Base-by-base conservation (phyloP, 2,113 vertebrate genomes). In the Gavialis gangeticus region DNA sequence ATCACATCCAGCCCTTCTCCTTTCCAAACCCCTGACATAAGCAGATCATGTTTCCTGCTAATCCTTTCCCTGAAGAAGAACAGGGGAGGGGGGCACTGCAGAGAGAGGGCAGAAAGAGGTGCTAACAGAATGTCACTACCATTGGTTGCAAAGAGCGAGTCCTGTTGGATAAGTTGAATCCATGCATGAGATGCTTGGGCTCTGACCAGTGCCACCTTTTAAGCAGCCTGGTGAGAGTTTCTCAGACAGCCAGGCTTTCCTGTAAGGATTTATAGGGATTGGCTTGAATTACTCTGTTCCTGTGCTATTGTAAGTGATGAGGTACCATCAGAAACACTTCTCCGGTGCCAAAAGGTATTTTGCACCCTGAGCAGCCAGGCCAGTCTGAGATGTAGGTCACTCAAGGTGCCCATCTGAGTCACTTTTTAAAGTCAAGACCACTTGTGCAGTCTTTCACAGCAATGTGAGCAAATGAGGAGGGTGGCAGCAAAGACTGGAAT, bases 391-490 rank as follows among this genome's bases (percentile, higher is more conserved):
- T 21, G 58, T 87, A 96, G 95, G 89, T 97, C 96, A 96, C 71
- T 63, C 7, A 4, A 97, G 96, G 97, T 97, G 84, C 87, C 82
- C 82, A 60, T 75, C 77, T 95, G 96, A 97, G 94, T 97, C 95
- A 97, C 91, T 84, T 94, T 97, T 97, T 92, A 95, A 97, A 97
- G 94, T 80, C 59, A 89, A 97, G 85, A 69, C 94, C 97, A 98
- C 92, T 97, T 98, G 97, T 95, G 96, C 95, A 85, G 34, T 95
- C 96, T 84, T 37, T 95, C 95, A 90, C 54, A 94, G 92, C 88
- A 97, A 95, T 37, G 91, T 93, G 60, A 67, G 59, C 82, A 88
- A 96, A 91, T 66, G 85, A 91, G 90, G 76, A 90, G 56, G 16
- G 59, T 84, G 73, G 78, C 58, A 89, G 93, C 13, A 64, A 97